These are phyloP conservation scores for Achlya flavicornis DNA, from an alignment of 2,888 invertebrate species.

Conservation along the genomic window DNA sequence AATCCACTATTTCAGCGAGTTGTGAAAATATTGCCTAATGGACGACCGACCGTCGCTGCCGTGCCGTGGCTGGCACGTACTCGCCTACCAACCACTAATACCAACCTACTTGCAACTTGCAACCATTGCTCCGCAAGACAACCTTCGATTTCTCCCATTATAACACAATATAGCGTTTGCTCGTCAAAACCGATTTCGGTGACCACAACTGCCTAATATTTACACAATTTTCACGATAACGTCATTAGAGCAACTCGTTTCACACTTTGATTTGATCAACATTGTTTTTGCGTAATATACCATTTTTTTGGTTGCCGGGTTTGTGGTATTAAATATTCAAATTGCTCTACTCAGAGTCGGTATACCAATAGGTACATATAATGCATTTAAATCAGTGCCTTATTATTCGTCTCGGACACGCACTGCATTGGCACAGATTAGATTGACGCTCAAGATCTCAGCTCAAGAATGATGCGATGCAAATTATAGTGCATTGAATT, in stretches of 20 bases:
- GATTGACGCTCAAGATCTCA: slow-evolving; percentile 19
- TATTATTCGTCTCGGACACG: slow-evolving; percentile 4
- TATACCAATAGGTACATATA: slow-evolving; percentile 42
- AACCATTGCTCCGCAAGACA: slow-evolving; percentile 51
- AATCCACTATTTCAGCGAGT: slow-evolving; percentile 68
- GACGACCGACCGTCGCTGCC: slow-evolving; percentile 40
- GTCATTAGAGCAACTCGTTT: slow-evolving; percentile 32
- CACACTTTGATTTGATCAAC: slow-evolving; percentile 42
- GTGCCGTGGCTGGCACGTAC: slow-evolving; percentile 50
- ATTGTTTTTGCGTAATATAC: slow-evolving; percentile 44
- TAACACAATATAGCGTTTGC: slow-evolving; percentile 61
- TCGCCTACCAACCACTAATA: slow-evolving; percentile 32
- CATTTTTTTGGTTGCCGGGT: slow-evolving; percentile 41
- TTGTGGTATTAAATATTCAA: slow-evolving; percentile 45
- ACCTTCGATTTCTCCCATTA: slow-evolving; percentile 75
- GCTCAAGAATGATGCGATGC: neutral
- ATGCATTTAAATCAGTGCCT: slow-evolving; percentile 41
- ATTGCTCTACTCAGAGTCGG: slow-evolving; percentile 35
- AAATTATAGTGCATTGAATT: slow-evolving; percentile 3
- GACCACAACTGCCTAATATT: slow-evolving; percentile 47
- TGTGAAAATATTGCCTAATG: slow-evolving; percentile 71
- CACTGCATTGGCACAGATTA: slow-evolving; percentile 29
- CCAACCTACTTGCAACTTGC: slow-evolving; percentile 49
- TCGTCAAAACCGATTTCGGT: slow-evolving; percentile 61
- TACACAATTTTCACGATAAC: slow-evolving; percentile 40